Conservation (phyloP, 2,797 vertebrate species). For the Melanotaenia parkinsoni region DNA sequence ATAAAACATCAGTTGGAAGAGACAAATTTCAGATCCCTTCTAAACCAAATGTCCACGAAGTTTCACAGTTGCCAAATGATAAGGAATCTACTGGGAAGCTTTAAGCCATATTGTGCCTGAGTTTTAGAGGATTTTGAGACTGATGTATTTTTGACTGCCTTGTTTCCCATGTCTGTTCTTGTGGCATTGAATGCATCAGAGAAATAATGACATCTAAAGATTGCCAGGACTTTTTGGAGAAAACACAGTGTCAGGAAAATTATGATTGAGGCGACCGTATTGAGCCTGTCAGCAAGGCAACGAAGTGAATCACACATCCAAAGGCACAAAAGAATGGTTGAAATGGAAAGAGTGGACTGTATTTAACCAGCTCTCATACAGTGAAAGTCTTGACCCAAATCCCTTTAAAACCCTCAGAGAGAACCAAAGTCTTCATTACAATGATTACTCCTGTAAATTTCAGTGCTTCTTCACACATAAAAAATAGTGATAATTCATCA, state of each 20-base stretch:
- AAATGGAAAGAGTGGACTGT: not conserved
- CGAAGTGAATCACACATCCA: not conserved
- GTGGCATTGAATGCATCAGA: not conserved
- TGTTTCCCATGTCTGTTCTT: not conserved
- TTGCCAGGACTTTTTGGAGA: not conserved
- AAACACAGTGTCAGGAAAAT: not conserved
- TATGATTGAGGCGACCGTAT: not conserved
- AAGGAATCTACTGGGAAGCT: not conserved
- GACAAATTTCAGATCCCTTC: not conserved
- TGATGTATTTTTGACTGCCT: not conserved
- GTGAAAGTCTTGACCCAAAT: not conserved
- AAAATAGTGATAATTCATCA: too few relatives aligned
- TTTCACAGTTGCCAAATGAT: not conserved
- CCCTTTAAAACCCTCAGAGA: not conserved
- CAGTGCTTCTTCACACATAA: too few relatives aligned
- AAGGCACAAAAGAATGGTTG: not conserved
- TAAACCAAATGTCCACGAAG: not conserved
- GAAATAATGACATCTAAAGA: not conserved
- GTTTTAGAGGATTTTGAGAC: not conserved
- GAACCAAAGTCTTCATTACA: not conserved
- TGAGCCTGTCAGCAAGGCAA: not conserved
- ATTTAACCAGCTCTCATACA: not conserved
- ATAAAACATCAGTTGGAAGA: not conserved
- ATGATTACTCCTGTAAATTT: not conserved
- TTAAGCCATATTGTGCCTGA: not conserved